A percentile compares a stretch with the other conserved stretches of the same genome.
Conservation (phyloP, 2,113 vertebrate species). For the Odontesthes bonariensis region DNA sequence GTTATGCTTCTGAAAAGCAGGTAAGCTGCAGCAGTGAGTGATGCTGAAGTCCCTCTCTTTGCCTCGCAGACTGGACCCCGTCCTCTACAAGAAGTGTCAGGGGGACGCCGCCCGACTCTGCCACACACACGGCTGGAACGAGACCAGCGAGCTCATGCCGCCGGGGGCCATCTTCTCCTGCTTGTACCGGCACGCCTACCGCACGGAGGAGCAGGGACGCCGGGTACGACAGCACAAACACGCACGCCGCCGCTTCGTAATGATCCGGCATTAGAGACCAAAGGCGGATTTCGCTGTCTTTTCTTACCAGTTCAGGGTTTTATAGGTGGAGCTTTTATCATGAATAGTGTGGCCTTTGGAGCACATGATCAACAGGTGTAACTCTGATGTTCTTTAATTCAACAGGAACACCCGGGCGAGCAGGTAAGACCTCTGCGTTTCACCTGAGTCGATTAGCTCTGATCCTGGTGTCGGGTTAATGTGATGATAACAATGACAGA, state of each 20-base stretch:
- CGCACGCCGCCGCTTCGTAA: neutral
- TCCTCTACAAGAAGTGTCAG: conserved; percentile 95
- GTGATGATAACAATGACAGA: neutral
- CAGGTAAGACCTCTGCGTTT: conserved; percentile 39
- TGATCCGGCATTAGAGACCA: no score
- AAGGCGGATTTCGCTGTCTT: no score
- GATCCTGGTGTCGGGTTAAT: conserved; percentile 28
- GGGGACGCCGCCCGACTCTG: conserved; percentile 95
- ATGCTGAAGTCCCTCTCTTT: neutral
- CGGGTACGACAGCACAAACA: conserved; percentile 75
- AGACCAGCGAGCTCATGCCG: conserved; percentile 95
- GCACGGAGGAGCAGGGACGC: conserved; percentile 94
- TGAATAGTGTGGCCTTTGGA: no score
- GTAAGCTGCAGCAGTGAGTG: no score
- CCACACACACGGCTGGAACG: conserved; percentile 95
- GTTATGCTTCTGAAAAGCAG: no score
- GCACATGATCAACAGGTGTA: conserved; percentile 5
- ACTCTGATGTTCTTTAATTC: conserved; percentile 38
- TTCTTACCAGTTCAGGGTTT: neutral
- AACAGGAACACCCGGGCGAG: conserved; percentile 32
- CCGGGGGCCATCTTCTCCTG: conserved; percentile 95
- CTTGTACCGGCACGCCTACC: conserved; percentile 95
- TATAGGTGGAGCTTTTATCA: neutral
- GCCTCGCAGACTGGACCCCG: conserved; percentile 88
- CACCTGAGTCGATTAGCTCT: neutral